These are phyloP conservation scores for Sebastes hubbsi DNA, from an alignment of 2,797 vertebrate species.

Conservation along the genomic window DNA sequence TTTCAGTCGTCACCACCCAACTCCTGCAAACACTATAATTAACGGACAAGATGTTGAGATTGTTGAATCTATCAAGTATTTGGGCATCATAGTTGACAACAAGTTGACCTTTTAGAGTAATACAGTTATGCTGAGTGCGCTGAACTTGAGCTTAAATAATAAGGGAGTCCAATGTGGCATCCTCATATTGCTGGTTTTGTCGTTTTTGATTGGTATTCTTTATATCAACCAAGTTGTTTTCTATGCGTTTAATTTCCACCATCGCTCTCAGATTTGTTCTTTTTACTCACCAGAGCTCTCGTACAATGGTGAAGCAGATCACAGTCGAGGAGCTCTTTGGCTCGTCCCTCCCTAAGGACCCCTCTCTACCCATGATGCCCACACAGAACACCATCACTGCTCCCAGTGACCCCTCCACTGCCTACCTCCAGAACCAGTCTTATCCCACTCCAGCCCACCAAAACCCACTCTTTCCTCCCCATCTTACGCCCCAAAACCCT, in stretches of 20 bases:
- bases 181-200: not conserved
- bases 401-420: conserved; percentile 71
- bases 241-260: not conserved
- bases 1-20: no score
- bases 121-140: no score
- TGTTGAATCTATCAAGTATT: no score
- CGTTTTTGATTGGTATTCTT: not conserved
- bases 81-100: no score
- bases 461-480: conserved; percentile 80
- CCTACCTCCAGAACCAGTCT: conserved; percentile 77
- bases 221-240: not conserved
- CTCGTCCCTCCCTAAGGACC: conserved; percentile 91
- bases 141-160: no score
- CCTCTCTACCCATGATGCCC: conserved; percentile 71
- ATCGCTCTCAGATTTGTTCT: not conserved
- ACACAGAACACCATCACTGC: conserved; percentile 64
- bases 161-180: not conserved
- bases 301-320: conserved; percentile 91
- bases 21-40: no score
- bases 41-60: no score
- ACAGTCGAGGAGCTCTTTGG: conserved; percentile 97
- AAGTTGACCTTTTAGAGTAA: no score
- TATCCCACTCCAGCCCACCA: conserved; percentile 82
- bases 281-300: conserved; percentile 79
- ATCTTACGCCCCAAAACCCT: conserved; percentile 77